These are phyloP conservation scores for Athetis lepigone DNA, from an alignment of 2,888 invertebrate genomes.

Conservation along the genomic window DNA sequence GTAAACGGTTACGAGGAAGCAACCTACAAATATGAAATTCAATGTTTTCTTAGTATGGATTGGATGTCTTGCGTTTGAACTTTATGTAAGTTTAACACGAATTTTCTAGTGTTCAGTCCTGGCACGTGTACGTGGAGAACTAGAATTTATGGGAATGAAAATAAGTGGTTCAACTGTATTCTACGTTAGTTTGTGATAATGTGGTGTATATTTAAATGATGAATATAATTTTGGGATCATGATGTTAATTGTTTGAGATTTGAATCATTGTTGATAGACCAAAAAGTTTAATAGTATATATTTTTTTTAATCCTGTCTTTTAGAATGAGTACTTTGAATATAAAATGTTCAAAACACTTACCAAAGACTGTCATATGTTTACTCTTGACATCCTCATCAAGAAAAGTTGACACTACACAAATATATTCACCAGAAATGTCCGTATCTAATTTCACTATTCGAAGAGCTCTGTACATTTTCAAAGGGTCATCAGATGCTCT, in stretches of 20 bases:
- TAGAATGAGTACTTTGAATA: no score
- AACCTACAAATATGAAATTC: conserved; percentile 73
- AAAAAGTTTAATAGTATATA: no score
- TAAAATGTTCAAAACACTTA: conserved; percentile 76
- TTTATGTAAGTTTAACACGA: conserved; percentile 56
- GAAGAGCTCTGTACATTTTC: conserved; percentile 93
- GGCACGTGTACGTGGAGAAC: conserved; percentile 42
- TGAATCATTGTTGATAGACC: not conserved
- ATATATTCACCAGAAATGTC: conserved; percentile 94
- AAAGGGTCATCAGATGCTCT: conserved; percentile 92
- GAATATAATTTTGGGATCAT: not conserved
- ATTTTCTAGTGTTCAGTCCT: conserved; percentile 52
- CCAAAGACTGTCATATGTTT: conserved; percentile 93
- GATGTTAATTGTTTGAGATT: not conserved
- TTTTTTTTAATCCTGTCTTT: no score
- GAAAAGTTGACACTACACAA: conserved; percentile 93
- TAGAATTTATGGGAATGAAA: conserved; percentile 41
- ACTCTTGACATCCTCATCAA: conserved; percentile 92
- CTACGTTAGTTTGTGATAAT: conserved; percentile 10
- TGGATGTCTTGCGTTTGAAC: conserved; percentile 51
- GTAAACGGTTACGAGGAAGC: conserved; percentile 75
- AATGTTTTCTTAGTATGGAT: conserved; percentile 64
- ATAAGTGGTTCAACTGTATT: conserved; percentile 24
- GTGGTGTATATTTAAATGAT: not conserved
- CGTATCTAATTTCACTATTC: conserved; percentile 93